Evolutionary conservation across 1,140 invertebrate species (phyloP), one percentile per base, ranked within the genome.

Genomic region (Akabosia matsudoensis): DNA sequence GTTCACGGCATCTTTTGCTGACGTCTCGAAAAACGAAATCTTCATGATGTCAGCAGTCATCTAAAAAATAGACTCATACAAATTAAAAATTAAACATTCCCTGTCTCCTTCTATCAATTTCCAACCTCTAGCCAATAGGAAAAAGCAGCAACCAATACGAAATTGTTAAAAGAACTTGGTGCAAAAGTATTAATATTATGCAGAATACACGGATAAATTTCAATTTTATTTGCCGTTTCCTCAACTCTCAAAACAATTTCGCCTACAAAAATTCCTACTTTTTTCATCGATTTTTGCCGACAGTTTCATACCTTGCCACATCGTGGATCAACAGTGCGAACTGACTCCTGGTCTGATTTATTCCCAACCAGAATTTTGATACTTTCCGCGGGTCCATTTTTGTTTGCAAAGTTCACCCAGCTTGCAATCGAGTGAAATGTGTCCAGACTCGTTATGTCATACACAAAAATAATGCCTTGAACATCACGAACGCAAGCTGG

Each of bases 401-500:
- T 91, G 79, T 90, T 88, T 79, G 96, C 92, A 86, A 96, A 94
- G 33, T 91, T 91, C 16, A 95, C 88, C 94, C 94, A 96, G 31
- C 92, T 91, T 81, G 93, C 89, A 79, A 95, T 93, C 83, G 94
- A 93, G 85, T 93, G 92, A 84, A 92, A 95, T 82, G 93, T 94
- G 31, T 89, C 90, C 85, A 93, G 92, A 83, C 93, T 94, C 51
- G 94, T 96, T 71, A 97, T 92, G 84, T 97, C 95, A 85, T 97
- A 97, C 0, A 97, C 89, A 76, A 97, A 87, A 54, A 97, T 88
- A 72, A 96, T 90, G 91, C 95, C 95, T 82, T 96, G 93, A 28
- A 95, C 95, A 82, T 96, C 94, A 84, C 96, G 89, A 84, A 97
- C 97, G 84, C 97, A 97, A 79, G 95, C 95, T 77, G 96, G 94